These are phyloP conservation scores for Adelognathus sp. DNA, from an alignment of 2,888 invertebrate genomes.

Conservation along the genomic window DNA sequence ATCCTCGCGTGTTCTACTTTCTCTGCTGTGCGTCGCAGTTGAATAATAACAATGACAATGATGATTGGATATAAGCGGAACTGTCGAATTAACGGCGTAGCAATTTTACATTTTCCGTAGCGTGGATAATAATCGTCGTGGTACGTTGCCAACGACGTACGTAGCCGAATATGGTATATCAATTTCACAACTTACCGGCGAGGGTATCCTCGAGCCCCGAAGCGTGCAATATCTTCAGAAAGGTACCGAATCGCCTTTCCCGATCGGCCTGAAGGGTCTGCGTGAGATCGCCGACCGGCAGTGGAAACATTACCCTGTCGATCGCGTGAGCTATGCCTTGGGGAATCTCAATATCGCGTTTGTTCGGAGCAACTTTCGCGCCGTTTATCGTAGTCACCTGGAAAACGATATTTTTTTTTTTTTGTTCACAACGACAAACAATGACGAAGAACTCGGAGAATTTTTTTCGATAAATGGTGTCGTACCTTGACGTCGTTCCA, in stretches of 20 bases:
- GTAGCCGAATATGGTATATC: neutral
- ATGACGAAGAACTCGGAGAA: neutral
- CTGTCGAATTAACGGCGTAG: conserved; percentile 25
- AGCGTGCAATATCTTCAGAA: conserved; percentile 88
- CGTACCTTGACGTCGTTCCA: conserved; percentile 92
- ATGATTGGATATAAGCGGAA: conserved; percentile 12
- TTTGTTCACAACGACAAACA: neutral
- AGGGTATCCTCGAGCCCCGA: conserved; percentile 90
- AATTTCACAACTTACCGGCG: conserved; percentile 82
- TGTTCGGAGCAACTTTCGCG: conserved; percentile 90
- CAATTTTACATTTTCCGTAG: neutral
- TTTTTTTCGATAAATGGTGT: neutral
- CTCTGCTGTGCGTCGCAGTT: conserved; percentile 22
- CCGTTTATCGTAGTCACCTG: conserved; percentile 93
- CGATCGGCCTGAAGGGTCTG: conserved; percentile 93
- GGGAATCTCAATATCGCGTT: conserved; percentile 91
- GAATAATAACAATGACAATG: conserved; percentile 13
- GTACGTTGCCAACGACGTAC: neutral
- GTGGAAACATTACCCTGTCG: conserved; percentile 94
- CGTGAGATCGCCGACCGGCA: conserved; percentile 92
- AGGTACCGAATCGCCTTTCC: conserved; percentile 90
- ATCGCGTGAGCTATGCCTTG: conserved; percentile 93
- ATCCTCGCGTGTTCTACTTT: conserved; percentile 32
- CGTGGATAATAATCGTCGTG: neutral
- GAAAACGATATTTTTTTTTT: conserved; percentile 36